Evolutionary conservation across 2,113 vertebrate species (phyloP), one percentile per base, ranked within the genome.

Genomic region (Gymnorhina tibicen): DNA sequence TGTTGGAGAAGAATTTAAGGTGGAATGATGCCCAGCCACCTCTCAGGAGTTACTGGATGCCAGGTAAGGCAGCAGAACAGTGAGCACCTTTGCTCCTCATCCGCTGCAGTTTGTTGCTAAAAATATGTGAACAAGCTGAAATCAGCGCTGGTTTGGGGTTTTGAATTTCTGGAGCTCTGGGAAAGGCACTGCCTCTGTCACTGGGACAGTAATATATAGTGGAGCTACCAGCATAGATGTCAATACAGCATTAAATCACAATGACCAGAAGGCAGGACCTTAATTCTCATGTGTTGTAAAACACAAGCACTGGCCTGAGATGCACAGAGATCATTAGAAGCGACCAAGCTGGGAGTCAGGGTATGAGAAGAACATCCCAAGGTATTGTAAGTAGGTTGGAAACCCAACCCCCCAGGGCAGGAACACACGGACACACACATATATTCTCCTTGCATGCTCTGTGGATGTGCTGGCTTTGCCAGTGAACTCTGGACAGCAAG

Each of bases 351-450:
- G 10, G 11, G 46, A 19, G 7, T 30, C 49, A 37, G 9, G 1
- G 9, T 47, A 16, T 35, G 11, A 72, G n/a, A 58, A 73, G 42
- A 74, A 67, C 26, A 41, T 17, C 20, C 10, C 2, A 2, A 59
- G 21, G 11, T 30, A n/a, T 33, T 8, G 8, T 46, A 66, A 58
- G 8, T 62, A 28, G 15, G 6, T 22, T 39, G 52, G 66, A 67
- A 90, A 46, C 4, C 8, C 49, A 74, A 46, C 21, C 3, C 7
- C 22, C 12, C 13, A 18, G 6, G 35, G 9, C 30, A 44, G 41
- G 46, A 44, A 13, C 28, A 62, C 27, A 47, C 0, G 0, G 13
- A 46, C 19, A 17, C 7, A 16, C 37, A 18, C 1, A 7, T 4
- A 12, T 3, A 4, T 39, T 50, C 39, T 59, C 30, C 21, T 73